phyloP scores from a whole-genome alignment of 2,888 invertebrate species.

The Griposia aprilina region DNA sequence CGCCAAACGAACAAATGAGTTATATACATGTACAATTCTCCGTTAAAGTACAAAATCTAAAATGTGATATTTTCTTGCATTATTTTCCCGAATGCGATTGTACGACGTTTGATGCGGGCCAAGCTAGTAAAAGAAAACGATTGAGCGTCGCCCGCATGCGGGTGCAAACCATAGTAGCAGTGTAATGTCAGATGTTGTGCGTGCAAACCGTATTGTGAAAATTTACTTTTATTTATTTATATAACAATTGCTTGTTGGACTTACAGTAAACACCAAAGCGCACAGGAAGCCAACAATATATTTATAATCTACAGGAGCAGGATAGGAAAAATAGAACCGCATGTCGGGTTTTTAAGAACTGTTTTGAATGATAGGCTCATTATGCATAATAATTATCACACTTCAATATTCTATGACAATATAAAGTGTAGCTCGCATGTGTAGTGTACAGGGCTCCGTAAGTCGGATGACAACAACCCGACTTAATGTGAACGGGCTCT shows the following conservation, averaged over 20 bases:
- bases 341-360: neutral
- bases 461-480: neutral
- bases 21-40: conserved; percentile 44
- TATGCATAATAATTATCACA: neutral
- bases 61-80: neutral
- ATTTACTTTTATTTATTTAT: neutral
- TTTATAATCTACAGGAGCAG: neutral
- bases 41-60: neutral
- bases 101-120: neutral
- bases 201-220: neutral
- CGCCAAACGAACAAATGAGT: conserved; percentile 39
- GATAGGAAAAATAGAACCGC: neutral
- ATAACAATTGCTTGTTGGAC: too few relatives aligned
- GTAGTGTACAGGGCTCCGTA: neutral
- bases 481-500: conserved; percentile 12
- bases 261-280: too few relatives aligned
- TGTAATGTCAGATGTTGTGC: neutral
- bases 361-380: neutral
- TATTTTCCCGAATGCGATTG: neutral
- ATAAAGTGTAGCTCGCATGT: neutral
- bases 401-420: neutral
- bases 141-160: neutral
- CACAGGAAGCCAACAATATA: too few relatives aligned
- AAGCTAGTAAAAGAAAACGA: neutral
- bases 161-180: neutral